Percentiles rank a stretch among this genome's conserved stretches.
phyloP scores from a whole-genome alignment of 2,113 vertebrate genomes.

The Camarhynchus parvulus region DNA sequence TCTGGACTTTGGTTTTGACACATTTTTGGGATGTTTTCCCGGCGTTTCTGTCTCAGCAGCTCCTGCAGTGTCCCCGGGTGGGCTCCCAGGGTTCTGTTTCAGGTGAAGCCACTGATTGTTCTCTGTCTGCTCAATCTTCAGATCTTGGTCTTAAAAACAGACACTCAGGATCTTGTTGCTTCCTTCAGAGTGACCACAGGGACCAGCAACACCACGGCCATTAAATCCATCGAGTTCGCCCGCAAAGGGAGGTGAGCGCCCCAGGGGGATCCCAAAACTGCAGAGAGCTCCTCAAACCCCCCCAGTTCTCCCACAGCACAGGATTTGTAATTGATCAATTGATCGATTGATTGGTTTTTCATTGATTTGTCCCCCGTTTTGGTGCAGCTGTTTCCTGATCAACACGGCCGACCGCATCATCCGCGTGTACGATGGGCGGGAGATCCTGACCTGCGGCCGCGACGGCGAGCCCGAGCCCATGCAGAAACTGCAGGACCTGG shows the following conservation, averaged over 20 bases:
- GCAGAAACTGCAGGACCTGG: conserved; percentile 97
- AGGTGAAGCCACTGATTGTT: background rate
- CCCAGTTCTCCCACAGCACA: fast-evolving
- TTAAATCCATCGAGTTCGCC: conserved; percentile 98
- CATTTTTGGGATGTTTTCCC: background rate
- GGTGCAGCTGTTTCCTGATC: conserved; percentile 92
- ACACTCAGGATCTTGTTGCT: conserved; percentile 94
- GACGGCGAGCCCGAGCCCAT: conserved; percentile 98
- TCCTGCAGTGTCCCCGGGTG: background rate
- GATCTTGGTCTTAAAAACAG: conserved; percentile 96
- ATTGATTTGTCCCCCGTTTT: background rate
- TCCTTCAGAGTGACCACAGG: conserved; percentile 98
- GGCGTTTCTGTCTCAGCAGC: background rate
- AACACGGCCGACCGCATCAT: conserved; percentile 98
- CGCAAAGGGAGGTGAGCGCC: conserved; percentile 92
- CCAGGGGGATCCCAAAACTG: fast-evolving
- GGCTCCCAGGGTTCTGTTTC: background rate
- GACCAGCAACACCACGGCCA: conserved; percentile 98
- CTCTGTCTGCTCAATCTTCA: conserved; percentile 65
- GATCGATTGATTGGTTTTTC: too few species aligned
- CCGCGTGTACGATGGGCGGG: conserved; percentile 93
- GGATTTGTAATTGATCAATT: background rate
- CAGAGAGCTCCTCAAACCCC: background rate
- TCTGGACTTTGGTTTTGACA: fast-evolving
- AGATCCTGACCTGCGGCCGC: conserved; percentile 95